phyloP scores from a whole-genome alignment of 2,888 invertebrate species.

The Alcis repandata region DNA sequence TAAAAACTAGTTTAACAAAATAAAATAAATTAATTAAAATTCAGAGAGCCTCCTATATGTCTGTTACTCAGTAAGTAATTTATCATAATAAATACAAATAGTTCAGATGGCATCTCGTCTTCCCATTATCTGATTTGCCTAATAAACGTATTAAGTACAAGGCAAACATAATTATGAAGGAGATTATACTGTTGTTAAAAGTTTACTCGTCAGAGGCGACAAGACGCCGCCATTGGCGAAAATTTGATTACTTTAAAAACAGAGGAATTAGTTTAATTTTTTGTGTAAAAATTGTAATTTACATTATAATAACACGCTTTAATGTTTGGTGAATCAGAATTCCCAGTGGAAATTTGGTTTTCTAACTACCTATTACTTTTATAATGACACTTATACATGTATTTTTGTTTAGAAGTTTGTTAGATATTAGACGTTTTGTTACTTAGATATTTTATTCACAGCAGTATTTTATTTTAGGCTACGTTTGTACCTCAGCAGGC shows the following conservation, averaged over 20 bases:
- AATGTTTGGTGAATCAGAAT: too few relatives aligned
- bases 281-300: not conserved
- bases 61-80: constrained; percentile 24
- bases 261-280: constrained; percentile 9
- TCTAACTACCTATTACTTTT: too few relatives aligned
- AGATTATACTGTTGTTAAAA: constrained; percentile 28
- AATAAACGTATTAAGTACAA: constrained; percentile 38
- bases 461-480: too few relatives aligned
- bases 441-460: too few relatives aligned
- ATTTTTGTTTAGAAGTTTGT: too few relatives aligned
- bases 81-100: constrained; percentile 18
- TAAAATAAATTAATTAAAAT: not conserved
- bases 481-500: too few relatives aligned
- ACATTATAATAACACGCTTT: not conserved
- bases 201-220: constrained; percentile 2
- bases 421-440: too few relatives aligned
- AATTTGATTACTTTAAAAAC: constrained; percentile 3
- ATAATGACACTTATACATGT: too few relatives aligned
- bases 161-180: constrained; percentile 41
- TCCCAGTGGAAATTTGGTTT: too few relatives aligned
- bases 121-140: constrained; percentile 34
- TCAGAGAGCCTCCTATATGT: constrained; percentile 13
- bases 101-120: constrained; percentile 14
- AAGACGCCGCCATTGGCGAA: constrained; percentile 11
- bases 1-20: not conserved